Evolutionary conservation across 1,140 invertebrate species (phyloP), one percentile per base, ranked within the genome.

Genomic region (Ceratina australensis): DNA sequence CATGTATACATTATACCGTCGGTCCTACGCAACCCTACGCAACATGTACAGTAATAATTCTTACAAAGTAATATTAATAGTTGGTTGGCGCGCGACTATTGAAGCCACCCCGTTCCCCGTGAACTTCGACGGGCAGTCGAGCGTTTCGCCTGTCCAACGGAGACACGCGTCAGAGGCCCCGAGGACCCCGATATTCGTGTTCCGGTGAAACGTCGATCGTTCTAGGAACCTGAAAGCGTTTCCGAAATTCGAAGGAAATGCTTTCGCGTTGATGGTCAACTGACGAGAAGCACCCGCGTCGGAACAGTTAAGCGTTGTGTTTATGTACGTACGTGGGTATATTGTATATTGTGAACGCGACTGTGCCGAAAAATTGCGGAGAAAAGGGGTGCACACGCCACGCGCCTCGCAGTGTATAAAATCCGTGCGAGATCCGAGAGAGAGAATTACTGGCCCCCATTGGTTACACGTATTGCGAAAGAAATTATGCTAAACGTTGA

Each of bases 381-480:
- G 28, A 59, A 54, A 68, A 71, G 56, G 75, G 73, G 52, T 15
- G 15, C 47, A 15, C 79, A 78, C 65, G 81, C 80, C 77, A 83
- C 87, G 88, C 88, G 87, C 88, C 87, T 86, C 85, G 83, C 80
- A 82, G 86, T 89, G 84, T 86, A 88, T 90, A 90, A 90, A 42
- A 91, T 91, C 88, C 88, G 88, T 91, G 90, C 89, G 89, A 92
- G 90, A 92, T 91, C 91, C 89, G 84, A 92, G 91, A 87, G 33
- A 42, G 87, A 92, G 87, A 92, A 92, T 92, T 92, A 92, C 91
- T 92, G 91, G 91, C 91, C 91, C 91, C 91, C 88, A 92, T 92
- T 92, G 86, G 86, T 90, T 90, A 91, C 78, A 86, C 81, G 33
- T 90, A 85, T 79, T 72, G 67, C 65, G 60, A 78, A 65, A 84